Evolutionary conservation across 1,140 invertebrate species (phyloP).

Genomic region (Archivesica marissinica): DNA sequence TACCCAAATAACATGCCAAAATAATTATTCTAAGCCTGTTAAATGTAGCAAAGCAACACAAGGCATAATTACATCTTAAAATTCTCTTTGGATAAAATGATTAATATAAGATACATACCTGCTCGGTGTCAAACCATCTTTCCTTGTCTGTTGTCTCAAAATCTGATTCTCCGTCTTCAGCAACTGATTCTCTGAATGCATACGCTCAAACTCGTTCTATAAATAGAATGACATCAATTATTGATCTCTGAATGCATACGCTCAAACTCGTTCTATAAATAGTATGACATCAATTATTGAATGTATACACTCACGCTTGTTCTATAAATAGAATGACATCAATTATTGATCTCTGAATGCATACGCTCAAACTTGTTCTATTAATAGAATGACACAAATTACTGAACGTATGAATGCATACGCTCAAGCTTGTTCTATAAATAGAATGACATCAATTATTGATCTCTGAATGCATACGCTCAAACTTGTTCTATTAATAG

Average conservation of each 20-base stretch:
- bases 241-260: no score
- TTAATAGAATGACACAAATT: no score
- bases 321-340: not conserved
- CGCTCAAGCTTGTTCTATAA: constrained; percentile 71
- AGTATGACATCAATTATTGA: not conserved
- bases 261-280: not conserved
- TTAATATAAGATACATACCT: no score
- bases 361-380: no score
- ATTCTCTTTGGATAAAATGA: no score
- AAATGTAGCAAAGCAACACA: no score
- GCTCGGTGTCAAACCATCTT: constrained; percentile 28
- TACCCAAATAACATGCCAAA: no score
- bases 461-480: not conserved
- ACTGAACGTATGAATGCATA: constrained; percentile 63
- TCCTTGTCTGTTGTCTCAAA: constrained; percentile 59
- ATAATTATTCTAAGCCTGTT: no score
- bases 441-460: not conserved
- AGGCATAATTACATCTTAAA: no score
- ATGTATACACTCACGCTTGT: not conserved
- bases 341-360: no score
- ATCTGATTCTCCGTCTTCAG: constrained; percentile 70
- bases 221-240: not conserved
- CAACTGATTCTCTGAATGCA: constrained; percentile 64
- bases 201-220: constrained; percentile 71
- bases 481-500: not conserved